Evolutionary conservation across 2,797 vertebrate species (phyloP).

Genomic region (Emys orbicularis): DNA sequence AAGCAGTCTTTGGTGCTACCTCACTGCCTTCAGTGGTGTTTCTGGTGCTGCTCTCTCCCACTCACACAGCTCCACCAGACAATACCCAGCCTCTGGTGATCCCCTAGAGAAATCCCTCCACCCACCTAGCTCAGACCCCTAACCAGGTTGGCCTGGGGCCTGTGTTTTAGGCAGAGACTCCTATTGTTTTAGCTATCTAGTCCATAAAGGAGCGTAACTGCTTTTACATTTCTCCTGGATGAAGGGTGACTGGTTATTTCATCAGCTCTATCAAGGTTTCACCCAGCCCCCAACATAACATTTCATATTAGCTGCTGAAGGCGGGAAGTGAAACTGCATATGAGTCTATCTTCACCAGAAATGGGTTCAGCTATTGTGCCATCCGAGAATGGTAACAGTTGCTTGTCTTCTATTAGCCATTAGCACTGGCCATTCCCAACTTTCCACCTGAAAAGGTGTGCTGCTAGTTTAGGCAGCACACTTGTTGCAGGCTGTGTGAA

Average conservation of each 20-base stretch:
- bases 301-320: background rate
- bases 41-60: background rate
- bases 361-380: background rate
- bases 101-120: accelerated
- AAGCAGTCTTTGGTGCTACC: background rate
- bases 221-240: background rate
- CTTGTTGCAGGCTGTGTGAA: background rate
- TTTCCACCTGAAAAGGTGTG: background rate
- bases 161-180: background rate
- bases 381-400: background rate
- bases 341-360: background rate
- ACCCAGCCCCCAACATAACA: accelerated
- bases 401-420: background rate
- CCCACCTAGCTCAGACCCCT: background rate
- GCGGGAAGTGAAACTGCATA: background rate
- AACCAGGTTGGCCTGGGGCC: background rate
- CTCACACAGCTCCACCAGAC: background rate
- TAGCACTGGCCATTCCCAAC: background rate
- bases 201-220: background rate
- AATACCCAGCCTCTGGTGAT: background rate
- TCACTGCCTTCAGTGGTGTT: background rate
- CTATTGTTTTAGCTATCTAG: background rate
- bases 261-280: background rate
- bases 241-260: background rate
- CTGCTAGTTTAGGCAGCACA: background rate